These are phyloP conservation scores for Grus americana DNA, from an alignment of 2,113 vertebrate species.

Conservation along the genomic window DNA sequence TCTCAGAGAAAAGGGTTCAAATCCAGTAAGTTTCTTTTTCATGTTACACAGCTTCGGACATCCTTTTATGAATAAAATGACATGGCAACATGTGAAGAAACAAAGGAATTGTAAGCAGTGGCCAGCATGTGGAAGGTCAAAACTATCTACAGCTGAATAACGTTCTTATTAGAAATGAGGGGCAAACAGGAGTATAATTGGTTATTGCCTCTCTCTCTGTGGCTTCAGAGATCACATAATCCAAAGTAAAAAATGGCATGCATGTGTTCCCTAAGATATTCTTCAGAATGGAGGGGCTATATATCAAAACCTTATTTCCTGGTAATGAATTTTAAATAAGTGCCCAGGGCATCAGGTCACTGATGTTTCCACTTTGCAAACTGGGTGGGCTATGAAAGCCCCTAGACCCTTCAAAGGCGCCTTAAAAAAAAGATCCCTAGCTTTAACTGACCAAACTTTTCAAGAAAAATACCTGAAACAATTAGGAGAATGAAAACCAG, in stretches of 20 bases:
- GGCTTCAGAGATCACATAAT: conserved; percentile 50
- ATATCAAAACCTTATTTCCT: conserved; percentile 75
- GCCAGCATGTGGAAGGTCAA: conserved; percentile 19
- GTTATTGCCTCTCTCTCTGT: conserved; percentile 23
- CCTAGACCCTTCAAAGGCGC: conserved; percentile 73
- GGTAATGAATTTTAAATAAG: conserved; percentile 72
- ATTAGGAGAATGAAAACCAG: conserved; percentile 77
- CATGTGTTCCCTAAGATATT: conserved; percentile 52
- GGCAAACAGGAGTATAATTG: conserved; percentile 41
- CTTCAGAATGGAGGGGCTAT: conserved; percentile 53
- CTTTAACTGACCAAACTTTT: conserved; percentile 73
- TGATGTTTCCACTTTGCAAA: conserved; percentile 75
- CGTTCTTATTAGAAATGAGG: conserved; percentile 31
- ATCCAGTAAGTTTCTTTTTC: background rate
- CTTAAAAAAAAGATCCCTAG: conserved; percentile 64
- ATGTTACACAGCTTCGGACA: background rate
- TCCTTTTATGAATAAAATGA: conserved; percentile 13
- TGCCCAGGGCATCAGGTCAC: conserved; percentile 69
- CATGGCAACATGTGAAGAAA: background rate
- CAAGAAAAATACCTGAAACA: conserved; percentile 78
- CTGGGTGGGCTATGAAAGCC: conserved; percentile 76
- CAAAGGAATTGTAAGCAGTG: conserved; percentile 23
- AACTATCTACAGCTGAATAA: conserved; percentile 34
- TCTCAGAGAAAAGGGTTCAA: background rate
- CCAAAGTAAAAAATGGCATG: conserved; percentile 39